phyloP scores from a whole-genome alignment of 1,140 invertebrate species.

The Drosophila repletoides region DNA sequence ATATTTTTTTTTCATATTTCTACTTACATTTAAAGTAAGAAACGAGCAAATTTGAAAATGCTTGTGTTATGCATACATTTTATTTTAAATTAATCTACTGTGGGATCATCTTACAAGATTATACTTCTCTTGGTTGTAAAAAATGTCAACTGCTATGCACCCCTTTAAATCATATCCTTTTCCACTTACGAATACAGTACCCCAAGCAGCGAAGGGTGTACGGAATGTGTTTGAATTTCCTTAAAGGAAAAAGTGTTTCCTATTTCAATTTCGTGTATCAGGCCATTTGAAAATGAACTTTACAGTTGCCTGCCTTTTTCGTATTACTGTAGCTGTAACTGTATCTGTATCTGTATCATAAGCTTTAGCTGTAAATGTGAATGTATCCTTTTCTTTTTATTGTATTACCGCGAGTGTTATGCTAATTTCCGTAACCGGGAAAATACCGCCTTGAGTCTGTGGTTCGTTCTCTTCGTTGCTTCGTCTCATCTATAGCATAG shows the following conservation, averaged over 20 bases:
- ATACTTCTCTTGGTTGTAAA: not conserved
- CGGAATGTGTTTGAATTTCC: slow-evolving; percentile 27
- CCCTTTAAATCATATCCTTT: slow-evolving; percentile 1
- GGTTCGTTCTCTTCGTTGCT: slow-evolving; percentile 1
- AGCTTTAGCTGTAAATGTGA: slow-evolving; percentile 37
- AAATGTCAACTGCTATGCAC: not conserved
- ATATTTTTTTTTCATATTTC: no score
- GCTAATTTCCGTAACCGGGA: slow-evolving; percentile 78
- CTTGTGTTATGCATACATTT: no score
- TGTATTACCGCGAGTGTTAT: slow-evolving; percentile 80
- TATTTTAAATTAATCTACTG: no score
- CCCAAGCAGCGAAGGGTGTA: not conserved
- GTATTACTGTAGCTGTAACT: slow-evolving; percentile 36
- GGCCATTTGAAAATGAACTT: slow-evolving; percentile 73
- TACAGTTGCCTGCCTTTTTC: slow-evolving; percentile 39
- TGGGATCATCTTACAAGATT: no score
- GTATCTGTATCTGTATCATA: slow-evolving; percentile 26
- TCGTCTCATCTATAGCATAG: not conserved
- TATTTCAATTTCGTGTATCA: slow-evolving; percentile 75
- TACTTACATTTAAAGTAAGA: no score
- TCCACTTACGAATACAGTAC: slow-evolving; percentile 3
- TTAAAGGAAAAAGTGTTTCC: slow-evolving; percentile 50
- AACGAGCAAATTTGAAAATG: no score
- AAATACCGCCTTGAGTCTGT: slow-evolving; percentile 21
- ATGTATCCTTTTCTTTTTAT: slow-evolving; percentile 75